Evolutionary conservation across 2,113 vertebrate genomes (phyloP).

Genomic region (Thamnaconus septentrionalis): DNA sequence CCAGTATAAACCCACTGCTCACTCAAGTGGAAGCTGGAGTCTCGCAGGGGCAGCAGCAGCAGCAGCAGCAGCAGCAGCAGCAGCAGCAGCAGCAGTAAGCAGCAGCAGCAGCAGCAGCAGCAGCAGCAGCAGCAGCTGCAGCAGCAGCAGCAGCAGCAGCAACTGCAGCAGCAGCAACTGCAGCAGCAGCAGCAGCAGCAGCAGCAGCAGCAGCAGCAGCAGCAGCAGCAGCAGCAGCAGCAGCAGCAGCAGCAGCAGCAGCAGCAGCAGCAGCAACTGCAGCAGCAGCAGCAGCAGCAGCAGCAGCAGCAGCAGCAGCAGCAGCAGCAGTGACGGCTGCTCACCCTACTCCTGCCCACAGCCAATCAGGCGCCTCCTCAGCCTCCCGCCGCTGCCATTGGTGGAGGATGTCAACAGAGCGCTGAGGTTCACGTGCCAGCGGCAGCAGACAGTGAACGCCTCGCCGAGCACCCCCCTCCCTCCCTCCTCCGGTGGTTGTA

Average conservation of each 20-base stretch:
- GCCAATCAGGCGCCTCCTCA: slow-evolving; percentile 39
- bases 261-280: too few species aligned
- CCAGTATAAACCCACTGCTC: not conserved
- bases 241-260: not conserved
- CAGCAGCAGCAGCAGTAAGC: not conserved
- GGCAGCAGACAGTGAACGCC: slow-evolving; percentile 25
- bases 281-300: not conserved
- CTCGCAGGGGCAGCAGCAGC: not conserved
- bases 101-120: not conserved
- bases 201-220: not conserved
- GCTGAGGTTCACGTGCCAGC: not conserved
- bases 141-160: not conserved
- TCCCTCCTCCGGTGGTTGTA: too few species aligned
- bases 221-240: not conserved
- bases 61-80: not conserved
- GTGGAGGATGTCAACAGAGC: slow-evolving; percentile 15
- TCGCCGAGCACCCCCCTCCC: not conserved
- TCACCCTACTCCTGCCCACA: slow-evolving; percentile 34
- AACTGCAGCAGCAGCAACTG: too few species aligned
- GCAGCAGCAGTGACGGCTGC: slow-evolving; percentile 13
- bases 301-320: not conserved
- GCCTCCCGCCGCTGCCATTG: slow-evolving; percentile 22
- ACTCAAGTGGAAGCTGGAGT: not conserved
- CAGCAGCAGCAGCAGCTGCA: not conserved
- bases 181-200: not conserved